phyloP scores from a whole-genome alignment of 2,113 vertebrate species.

The Crocuta crocuta region DNA sequence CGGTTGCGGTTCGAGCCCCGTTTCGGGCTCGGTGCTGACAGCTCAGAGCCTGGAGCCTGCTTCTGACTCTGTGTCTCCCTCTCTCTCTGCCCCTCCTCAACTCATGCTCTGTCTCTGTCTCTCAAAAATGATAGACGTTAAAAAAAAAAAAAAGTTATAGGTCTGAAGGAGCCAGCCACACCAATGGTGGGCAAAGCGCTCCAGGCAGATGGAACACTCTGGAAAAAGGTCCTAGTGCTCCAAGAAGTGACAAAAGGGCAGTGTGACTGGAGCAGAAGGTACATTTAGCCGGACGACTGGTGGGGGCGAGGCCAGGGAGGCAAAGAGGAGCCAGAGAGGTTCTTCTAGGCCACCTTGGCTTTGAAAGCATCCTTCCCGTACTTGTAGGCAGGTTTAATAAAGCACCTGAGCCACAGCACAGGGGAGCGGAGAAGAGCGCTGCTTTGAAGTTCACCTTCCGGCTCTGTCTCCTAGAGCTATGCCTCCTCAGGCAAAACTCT shows the following conservation, averaged over 20 bases:
- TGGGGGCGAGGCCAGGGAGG: neutral
- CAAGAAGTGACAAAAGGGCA: neutral
- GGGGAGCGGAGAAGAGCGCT: fast-evolving
- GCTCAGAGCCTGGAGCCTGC: too few species aligned
- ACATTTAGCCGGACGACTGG: neutral
- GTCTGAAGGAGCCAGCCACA: neutral
- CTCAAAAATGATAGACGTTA: too few species aligned
- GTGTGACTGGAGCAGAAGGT: too few species aligned
- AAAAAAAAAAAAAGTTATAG: too few species aligned
- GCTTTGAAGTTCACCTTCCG: neutral
- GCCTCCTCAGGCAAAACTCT: neutral
- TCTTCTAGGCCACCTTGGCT: neutral
- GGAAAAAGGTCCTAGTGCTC: neutral
- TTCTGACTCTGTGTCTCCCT: too few species aligned
- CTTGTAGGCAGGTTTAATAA: too few species aligned
- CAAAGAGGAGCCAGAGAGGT: too few species aligned
- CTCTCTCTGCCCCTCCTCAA: too few species aligned
- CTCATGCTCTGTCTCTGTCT: too few species aligned
- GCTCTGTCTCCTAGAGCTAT: neutral
- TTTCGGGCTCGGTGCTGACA: too few species aligned
- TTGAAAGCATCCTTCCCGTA: neutral
- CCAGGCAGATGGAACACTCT: neutral
- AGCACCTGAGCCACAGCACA: neutral
- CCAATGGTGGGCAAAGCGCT: neutral
- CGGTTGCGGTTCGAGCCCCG: too few species aligned